Evolutionary conservation across 2,113 vertebrate genomes (phyloP).

Genomic region (Diphyllodes magnificus): DNA sequence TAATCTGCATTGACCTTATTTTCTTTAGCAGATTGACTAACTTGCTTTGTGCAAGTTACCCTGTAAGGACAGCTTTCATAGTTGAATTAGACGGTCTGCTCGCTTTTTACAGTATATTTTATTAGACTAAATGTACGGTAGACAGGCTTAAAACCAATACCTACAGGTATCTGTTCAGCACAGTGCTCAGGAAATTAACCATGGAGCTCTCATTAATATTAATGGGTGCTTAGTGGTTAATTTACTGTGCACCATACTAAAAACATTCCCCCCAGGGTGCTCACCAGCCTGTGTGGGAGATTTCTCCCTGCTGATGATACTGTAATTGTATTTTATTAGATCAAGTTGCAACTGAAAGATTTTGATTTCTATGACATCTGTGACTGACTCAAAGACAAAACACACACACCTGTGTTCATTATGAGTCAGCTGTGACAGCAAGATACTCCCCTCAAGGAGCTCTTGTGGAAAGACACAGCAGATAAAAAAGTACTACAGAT

Average conservation of each 20-base stretch:
- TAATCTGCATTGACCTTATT: neutral
- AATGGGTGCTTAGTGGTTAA: conserved; percentile 54
- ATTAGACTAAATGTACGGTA: neutral
- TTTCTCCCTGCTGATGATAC: neutral
- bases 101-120: neutral
- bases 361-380: neutral
- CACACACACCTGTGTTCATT: neutral
- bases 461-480: neutral
- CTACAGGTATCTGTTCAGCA: conserved; percentile 47
- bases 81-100: neutral
- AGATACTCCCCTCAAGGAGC: neutral
- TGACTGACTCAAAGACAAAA: neutral
- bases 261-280: conserved; percentile 29
- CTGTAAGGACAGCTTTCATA: neutral
- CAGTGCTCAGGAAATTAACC: conserved; percentile 57
- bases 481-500: neutral
- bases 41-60: neutral
- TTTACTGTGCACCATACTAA: conserved; percentile 28
- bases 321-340: conserved; percentile 39
- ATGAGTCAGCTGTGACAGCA: neutral
- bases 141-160: conserved; percentile 4
- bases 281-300: conserved; percentile 20
- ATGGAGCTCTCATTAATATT: conserved; percentile 60
- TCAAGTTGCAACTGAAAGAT: conserved; percentile 21
- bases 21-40: neutral